Evolutionary conservation across 2,797 vertebrate species (phyloP).

Genomic region (Epinephelus malabaricus): DNA sequence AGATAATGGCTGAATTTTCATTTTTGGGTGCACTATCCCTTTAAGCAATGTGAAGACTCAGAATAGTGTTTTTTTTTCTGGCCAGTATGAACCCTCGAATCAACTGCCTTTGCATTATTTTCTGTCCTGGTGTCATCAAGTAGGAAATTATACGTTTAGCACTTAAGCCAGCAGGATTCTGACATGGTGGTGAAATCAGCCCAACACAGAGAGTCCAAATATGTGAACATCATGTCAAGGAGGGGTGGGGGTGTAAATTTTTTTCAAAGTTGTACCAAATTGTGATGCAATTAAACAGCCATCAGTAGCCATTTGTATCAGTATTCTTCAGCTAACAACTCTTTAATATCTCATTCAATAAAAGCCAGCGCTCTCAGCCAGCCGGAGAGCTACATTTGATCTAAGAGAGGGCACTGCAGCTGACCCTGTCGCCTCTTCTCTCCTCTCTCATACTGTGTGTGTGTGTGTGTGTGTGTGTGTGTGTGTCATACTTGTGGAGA

Average conservation of each 20-base stretch:
- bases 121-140: background rate
- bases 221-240: background rate
- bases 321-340: conserved; percentile 75
- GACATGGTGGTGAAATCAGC: conserved; percentile 1
- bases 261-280: conserved; percentile 52
- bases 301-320: conserved; percentile 68
- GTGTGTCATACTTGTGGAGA: conserved; percentile 74
- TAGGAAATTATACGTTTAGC: background rate
- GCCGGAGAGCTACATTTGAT: conserved; percentile 73
- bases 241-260: conserved; percentile 4
- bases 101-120: background rate
- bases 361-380: conserved; percentile 71
- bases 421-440: conserved; percentile 62
- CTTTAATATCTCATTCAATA: conserved; percentile 78
- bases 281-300: conserved; percentile 65
- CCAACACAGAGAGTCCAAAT: conserved; percentile 7
- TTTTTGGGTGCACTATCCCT: too few species aligned
- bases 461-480: conserved; percentile 17
- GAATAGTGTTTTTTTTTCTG: background rate
- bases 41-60: too few species aligned
- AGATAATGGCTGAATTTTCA: too few species aligned
- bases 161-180: conserved; percentile 5
- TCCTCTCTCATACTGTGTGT: conserved; percentile 39
- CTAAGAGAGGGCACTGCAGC: conserved; percentile 63
- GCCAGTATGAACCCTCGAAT: background rate